These are phyloP conservation scores for Picathartes gymnocephalus DNA, from an alignment of 2,113 vertebrate species.

Conservation along the genomic window DNA sequence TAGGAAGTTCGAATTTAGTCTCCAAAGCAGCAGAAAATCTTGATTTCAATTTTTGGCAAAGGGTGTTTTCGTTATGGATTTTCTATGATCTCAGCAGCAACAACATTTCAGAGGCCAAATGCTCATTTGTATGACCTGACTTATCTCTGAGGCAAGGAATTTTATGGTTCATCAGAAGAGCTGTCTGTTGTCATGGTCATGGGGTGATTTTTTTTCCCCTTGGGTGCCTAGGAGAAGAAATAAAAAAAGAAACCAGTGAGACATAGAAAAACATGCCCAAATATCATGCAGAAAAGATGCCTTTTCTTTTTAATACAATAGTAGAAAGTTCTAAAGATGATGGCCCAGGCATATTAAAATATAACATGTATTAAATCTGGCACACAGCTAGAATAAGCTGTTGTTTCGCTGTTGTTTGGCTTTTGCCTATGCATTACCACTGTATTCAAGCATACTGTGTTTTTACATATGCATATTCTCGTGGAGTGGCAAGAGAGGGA, in stretches of 20 bases:
- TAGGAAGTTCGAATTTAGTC: not conserved
- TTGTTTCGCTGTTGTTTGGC: not conserved
- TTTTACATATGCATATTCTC: not conserved
- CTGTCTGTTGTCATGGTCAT: slow-evolving; percentile 3
- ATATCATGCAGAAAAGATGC: slow-evolving; percentile 4
- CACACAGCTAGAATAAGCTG: not conserved
- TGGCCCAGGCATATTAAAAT: not conserved
- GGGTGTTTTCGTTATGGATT: not conserved
- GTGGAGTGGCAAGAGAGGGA: not conserved
- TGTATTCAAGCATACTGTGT: not conserved
- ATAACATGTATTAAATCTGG: not conserved
- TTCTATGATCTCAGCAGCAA: not conserved
- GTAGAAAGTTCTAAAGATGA: not conserved
- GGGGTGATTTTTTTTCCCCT: slow-evolving; percentile 26
- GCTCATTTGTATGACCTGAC: not conserved
- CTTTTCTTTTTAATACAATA: not conserved
- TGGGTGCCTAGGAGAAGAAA: not conserved
- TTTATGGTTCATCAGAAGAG: not conserved
- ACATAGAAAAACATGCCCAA: slow-evolving; percentile 50
- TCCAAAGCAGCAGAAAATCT: not conserved
- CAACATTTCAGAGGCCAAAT: not conserved
- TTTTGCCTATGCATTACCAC: not conserved
- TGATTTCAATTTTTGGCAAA: not conserved
- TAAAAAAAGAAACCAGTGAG: not conserved
- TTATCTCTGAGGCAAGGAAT: not conserved